Evolutionary conservation across 2,797 vertebrate species (phyloP).

Genomic region (Diceros bicornis): DNA sequence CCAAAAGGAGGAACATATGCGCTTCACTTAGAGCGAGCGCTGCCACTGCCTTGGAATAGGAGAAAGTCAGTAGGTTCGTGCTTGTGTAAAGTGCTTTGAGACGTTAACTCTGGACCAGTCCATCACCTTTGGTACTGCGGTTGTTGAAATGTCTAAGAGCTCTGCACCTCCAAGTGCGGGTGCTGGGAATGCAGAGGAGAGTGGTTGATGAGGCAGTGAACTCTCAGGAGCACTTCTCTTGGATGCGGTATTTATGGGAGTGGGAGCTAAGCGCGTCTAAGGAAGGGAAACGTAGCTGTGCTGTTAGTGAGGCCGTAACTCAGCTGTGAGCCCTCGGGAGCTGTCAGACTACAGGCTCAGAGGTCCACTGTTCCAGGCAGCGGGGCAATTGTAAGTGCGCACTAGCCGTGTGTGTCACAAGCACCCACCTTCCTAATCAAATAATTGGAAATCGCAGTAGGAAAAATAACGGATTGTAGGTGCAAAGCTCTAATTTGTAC

Average conservation of each 20-base stretch:
- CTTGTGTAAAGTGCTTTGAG: not conserved
- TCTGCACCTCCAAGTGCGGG: not conserved
- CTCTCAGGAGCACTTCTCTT: not conserved
- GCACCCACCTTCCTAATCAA: not conserved
- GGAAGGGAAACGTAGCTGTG: not conserved
- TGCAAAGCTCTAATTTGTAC: not conserved
- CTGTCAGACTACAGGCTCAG: not conserved
- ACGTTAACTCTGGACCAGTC: not conserved
- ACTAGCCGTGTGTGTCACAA: not conserved
- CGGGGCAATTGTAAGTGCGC: not conserved
- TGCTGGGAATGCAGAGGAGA: not conserved
- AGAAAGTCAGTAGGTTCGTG: not conserved
- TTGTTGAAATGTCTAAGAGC: not conserved
- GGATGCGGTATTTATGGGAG: not conserved
- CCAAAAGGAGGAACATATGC: not conserved
- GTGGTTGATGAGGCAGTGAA: not conserved
- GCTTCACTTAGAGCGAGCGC: not conserved
- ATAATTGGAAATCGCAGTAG: not conserved
- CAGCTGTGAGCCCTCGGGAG: constrained; percentile 9
- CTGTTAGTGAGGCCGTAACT: not conserved
- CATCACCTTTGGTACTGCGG: not conserved
- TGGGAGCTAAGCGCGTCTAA: not conserved
- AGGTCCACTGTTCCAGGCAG: not conserved
- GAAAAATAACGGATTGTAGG: not conserved
- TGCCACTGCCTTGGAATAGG: not conserved